phyloP scores from a whole-genome alignment of 35 echinoderm and acorn worm genomes.

The Apostichopus japonicus region DNA sequence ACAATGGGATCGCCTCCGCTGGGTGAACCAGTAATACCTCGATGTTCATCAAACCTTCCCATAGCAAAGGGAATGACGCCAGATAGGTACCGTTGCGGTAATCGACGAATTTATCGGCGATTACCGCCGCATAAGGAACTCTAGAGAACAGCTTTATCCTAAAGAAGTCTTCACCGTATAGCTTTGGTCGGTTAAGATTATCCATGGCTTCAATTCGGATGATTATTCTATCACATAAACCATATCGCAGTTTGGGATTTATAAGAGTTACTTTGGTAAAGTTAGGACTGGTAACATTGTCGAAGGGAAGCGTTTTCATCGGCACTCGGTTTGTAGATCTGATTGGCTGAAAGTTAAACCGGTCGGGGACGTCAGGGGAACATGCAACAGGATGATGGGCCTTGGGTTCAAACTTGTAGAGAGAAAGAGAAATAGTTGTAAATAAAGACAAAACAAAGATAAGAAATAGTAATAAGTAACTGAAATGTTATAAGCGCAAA shows the following conservation, averaged over 20 bases:
- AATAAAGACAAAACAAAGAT: no score
- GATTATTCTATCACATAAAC: background rate
- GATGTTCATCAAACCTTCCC: background rate
- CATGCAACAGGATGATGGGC: background rate
- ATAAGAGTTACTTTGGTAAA: background rate
- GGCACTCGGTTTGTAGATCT: background rate
- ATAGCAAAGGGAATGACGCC: background rate
- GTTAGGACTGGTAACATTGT: constrained; percentile 1
- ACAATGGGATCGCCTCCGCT: constrained; percentile 21
- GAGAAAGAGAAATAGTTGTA: no score
- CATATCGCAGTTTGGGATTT: background rate
- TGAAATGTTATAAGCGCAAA: no score
- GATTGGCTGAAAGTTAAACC: background rate
- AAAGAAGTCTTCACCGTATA: constrained; percentile 1
- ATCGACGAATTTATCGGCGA: background rate
- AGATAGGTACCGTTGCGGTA: constrained; percentile 3
- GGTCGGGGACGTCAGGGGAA: background rate
- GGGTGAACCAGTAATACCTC: background rate
- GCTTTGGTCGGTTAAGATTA: background rate
- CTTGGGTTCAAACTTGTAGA: background rate
- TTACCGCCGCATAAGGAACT: constrained; percentile 1
- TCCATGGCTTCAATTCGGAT: background rate
- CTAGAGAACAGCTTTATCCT: background rate
- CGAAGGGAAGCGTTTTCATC: background rate
- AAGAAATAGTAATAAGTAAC: no score